Percentiles rank a stretch among this genome's conserved stretches.
phyloP scores from a whole-genome alignment of 1,140 invertebrate genomes.

The Harpegnathos saltator region DNA sequence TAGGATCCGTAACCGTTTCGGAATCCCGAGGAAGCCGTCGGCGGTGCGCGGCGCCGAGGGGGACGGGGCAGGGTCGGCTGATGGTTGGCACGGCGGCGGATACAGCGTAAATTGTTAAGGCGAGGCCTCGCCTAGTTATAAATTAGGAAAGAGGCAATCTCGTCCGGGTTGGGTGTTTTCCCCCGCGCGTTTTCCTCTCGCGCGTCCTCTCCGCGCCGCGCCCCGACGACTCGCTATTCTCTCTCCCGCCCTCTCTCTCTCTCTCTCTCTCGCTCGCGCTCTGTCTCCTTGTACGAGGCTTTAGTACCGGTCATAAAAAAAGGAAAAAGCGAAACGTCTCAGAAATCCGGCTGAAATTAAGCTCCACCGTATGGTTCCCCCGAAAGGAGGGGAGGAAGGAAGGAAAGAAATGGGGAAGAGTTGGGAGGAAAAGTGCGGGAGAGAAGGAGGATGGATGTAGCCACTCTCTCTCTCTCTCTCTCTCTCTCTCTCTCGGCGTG shows the following conservation, averaged over 20 bases:
- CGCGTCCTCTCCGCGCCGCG: conserved; percentile 34
- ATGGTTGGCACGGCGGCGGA: conserved; percentile 54
- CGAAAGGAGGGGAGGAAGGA: neutral
- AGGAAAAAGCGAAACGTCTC: conserved; percentile 63
- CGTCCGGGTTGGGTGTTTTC: conserved; percentile 68
- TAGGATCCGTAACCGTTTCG: conserved; percentile 59
- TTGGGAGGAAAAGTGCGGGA: too few species aligned
- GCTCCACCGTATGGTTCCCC: conserved; percentile 67
- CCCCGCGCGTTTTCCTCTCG: conserved; percentile 41
- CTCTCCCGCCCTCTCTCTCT: conserved; percentile 30
- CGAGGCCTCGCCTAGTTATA: conserved; percentile 79
- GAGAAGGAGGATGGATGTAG: neutral
- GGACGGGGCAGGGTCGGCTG: neutral
- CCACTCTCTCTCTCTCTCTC: neutral
- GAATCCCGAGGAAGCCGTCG: conserved; percentile 27
- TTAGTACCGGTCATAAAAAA: conserved; percentile 76
- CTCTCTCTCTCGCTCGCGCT: conserved; percentile 34
- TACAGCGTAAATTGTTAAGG: conserved; percentile 81
- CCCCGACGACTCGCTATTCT: conserved; percentile 26
- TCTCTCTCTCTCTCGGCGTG: neutral
- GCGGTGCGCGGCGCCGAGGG: neutral
- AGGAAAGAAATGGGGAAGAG: neutral
- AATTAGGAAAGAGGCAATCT: conserved; percentile 82
- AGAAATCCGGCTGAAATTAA: conserved; percentile 78
- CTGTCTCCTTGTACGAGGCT: conserved; percentile 60